Percentiles rank a stretch among this genome's conserved stretches.
phyloP scores from a whole-genome alignment of 1,140 invertebrate genomes.

The Sminthurinus signatus region DNA sequence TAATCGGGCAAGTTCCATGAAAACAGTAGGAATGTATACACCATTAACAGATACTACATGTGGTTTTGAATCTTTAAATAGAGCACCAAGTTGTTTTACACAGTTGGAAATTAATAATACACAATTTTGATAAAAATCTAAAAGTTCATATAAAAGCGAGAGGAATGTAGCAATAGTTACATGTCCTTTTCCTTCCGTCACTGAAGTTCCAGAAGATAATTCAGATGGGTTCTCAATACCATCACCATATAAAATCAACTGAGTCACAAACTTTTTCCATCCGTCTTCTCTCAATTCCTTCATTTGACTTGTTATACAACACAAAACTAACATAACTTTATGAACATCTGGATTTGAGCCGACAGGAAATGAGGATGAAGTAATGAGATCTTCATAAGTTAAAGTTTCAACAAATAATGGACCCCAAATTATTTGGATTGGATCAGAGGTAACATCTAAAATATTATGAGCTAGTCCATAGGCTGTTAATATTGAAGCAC shows the following conservation, averaged over 20 bases:
- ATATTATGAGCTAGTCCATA: constrained; percentile 28
- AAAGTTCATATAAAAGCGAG: constrained; percentile 26
- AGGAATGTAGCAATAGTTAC: constrained; percentile 28
- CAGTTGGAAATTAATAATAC: constrained; percentile 16
- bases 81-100: constrained; percentile 23
- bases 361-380: not conserved
- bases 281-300: constrained; percentile 14
- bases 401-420: constrained; percentile 3
- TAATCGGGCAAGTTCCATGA: constrained; percentile 59
- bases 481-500: constrained; percentile 12
- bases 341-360: constrained; percentile 34
- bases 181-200: constrained; percentile 38
- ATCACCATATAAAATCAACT: constrained; percentile 36
- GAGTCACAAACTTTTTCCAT: not conserved
- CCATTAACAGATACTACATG: constrained; percentile 33
- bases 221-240: constrained; percentile 22
- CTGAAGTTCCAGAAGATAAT: not conserved
- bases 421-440: constrained; percentile 25
- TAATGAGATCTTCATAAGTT: constrained; percentile 24
- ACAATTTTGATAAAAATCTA: constrained; percentile 13
- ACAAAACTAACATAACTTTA: constrained; percentile 37
- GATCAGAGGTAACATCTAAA: constrained; percentile 19
- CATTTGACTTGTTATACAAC: constrained; percentile 29
- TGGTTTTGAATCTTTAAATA: constrained; percentile 38
- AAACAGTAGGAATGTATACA: constrained; percentile 44